phyloP scores from a whole-genome alignment of 2,797 vertebrate genomes.

The Stomatorhinus walkeri region DNA sequence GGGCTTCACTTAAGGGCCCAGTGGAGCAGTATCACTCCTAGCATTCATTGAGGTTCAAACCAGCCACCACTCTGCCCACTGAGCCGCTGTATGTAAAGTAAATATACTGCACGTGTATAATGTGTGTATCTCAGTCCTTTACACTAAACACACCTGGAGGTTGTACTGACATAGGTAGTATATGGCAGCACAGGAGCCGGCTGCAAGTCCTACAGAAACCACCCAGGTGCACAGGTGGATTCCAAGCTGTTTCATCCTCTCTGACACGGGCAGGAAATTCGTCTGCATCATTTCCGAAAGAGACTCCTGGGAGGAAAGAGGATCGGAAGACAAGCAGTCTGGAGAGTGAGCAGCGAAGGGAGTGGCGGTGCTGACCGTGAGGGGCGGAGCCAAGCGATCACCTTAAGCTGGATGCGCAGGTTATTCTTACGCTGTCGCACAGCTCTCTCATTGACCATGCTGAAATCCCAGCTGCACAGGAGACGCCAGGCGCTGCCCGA shows the following conservation, averaged over 20 bases:
- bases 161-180: conserved; percentile 65
- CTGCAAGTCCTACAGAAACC: conserved; percentile 59
- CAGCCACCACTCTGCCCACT: neutral
- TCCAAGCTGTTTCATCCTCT: conserved; percentile 49
- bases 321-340: neutral
- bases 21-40: neutral
- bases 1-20: neutral
- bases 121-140: conserved; percentile 31
- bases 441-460: conserved; percentile 71
- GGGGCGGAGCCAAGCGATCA: conserved; percentile 33
- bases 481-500: conserved; percentile 71
- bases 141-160: conserved; percentile 4
- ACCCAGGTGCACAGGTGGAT: conserved; percentile 68
- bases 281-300: conserved; percentile 63
- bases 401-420: conserved; percentile 80
- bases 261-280: conserved; percentile 44
- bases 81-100: neutral
- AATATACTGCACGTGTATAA: neutral
- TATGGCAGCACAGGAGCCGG: conserved; percentile 64
- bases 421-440: conserved; percentile 80
- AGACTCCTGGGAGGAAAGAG: conserved; percentile 63
- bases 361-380: neutral
- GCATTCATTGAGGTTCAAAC: neutral
- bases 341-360: neutral
- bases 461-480: conserved; percentile 90